Percentiles rank a stretch among this genome's conserved stretches.
phyloP scores from a whole-genome alignment of 2,113 vertebrate species.

The Callorhinus ursinus region DNA sequence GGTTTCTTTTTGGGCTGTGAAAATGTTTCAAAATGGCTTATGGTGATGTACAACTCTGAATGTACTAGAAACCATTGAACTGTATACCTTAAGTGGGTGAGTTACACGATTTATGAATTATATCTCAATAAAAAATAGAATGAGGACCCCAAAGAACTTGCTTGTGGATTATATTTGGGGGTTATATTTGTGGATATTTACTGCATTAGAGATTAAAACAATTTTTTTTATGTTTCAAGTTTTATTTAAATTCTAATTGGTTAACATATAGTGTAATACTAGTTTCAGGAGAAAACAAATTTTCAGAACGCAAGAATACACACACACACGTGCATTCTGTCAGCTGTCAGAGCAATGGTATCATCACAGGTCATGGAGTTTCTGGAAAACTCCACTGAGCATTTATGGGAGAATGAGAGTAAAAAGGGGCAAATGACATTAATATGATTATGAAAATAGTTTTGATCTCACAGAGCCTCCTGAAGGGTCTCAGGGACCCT shows the following conservation, averaged over 20 bases:
- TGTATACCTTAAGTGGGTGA: not conserved
- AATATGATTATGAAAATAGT: not conserved
- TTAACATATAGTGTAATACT: not conserved
- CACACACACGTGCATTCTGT: not conserved
- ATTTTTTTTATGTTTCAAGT: not conserved
- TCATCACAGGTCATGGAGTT: not conserved
- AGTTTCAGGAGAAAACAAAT: not conserved
- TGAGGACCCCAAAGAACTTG: not conserved
- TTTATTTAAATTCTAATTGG: not conserved
- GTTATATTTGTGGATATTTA: not conserved
- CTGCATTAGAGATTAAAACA: not conserved
- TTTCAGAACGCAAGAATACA: not conserved
- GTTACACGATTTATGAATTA: not conserved
- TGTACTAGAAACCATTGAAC: not conserved
- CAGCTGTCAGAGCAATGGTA: not conserved
- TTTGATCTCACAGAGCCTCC: constrained; percentile 1
- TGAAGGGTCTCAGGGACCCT: not conserved
- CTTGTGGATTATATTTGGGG: not conserved
- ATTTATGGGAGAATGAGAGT: not conserved
- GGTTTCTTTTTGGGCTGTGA: not conserved
- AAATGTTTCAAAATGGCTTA: not conserved
- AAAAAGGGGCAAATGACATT: not conserved
- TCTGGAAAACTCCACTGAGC: not conserved
- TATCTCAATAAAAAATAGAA: not conserved
- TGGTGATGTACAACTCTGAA: not conserved